A percentile compares a stretch with the other conserved stretches of the same genome.
Conservation (phyloP, 2,797 vertebrate species). For the Eleutherodactylus coqui region DNA sequence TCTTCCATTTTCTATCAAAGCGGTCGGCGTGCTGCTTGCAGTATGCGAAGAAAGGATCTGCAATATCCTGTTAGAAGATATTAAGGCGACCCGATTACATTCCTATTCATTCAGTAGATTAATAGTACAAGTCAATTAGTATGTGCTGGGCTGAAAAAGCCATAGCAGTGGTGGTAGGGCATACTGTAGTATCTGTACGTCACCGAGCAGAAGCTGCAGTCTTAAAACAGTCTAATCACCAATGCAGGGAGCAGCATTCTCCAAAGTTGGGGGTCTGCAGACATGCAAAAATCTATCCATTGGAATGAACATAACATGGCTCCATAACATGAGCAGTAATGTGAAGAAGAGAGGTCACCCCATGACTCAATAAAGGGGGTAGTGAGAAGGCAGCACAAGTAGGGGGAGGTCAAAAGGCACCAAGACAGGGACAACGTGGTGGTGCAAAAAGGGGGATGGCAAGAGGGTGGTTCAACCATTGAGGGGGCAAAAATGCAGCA, state of each 20-base stretch:
- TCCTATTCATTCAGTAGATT: background rate
- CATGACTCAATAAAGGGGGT: too few relatives aligned
- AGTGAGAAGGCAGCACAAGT: background rate
- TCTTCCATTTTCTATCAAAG: slow-evolving; percentile 98
- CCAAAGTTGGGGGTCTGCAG: too few relatives aligned
- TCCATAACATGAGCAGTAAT: too few relatives aligned
- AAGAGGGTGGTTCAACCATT: too few relatives aligned
- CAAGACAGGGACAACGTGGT: too few relatives aligned
- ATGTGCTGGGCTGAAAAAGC: background rate
- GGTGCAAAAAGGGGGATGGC: too few relatives aligned
- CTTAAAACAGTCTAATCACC: too few relatives aligned
- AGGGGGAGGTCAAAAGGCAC: background rate
- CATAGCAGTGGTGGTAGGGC: background rate
- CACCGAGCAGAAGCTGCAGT: background rate
- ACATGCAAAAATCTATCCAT: too few relatives aligned
- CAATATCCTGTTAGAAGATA: slow-evolving; percentile 86
- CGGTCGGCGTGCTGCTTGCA: slow-evolving; percentile 99
- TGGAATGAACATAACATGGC: too few relatives aligned
- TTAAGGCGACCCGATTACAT: background rate
- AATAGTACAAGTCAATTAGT: background rate
- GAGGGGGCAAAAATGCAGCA: too few relatives aligned
- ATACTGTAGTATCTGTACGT: background rate
- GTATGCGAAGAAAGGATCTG: slow-evolving; percentile 98
- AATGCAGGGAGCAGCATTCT: too few relatives aligned
- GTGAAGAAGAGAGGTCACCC: too few relatives aligned